phyloP scores from a whole-genome alignment of 2,888 invertebrate species.

The Kuschelorhynchus macadamiae region DNA sequence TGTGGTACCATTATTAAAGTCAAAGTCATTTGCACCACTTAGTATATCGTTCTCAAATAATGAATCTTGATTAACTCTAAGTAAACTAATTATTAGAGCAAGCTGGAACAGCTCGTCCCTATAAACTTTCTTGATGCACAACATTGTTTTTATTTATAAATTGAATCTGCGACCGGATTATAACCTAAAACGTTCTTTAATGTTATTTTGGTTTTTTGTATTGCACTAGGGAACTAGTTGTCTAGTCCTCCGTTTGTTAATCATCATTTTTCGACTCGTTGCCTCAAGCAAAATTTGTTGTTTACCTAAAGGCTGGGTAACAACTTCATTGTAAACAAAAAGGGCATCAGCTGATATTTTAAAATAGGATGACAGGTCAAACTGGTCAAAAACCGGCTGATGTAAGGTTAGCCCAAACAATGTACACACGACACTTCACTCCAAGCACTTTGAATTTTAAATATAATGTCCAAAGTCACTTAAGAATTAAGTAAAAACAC shows the following conservation, averaged over 20 bases:
- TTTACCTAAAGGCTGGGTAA: neutral
- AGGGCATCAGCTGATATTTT: conserved; percentile 58
- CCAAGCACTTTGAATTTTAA: conserved; percentile 9
- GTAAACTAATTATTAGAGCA: conserved; percentile 84
- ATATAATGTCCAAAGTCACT: neutral
- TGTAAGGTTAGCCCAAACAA: conserved; percentile 36
- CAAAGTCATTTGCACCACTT: conserved; percentile 64
- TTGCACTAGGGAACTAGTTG: conserved; percentile 16
- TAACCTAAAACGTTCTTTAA: conserved; percentile 22
- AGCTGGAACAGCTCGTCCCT: conserved; percentile 86
- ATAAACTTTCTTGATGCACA: conserved; percentile 86
- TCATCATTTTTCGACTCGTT: conserved; percentile 28
- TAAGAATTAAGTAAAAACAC: conserved; percentile 14
- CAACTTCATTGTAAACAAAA: conserved; percentile 54
- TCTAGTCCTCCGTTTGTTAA: conserved; percentile 29
- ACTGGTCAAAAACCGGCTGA: conserved; percentile 55
- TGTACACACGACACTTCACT: neutral
- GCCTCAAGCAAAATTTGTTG: neutral
- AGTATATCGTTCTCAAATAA: conserved; percentile 73
- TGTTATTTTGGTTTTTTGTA: neutral
- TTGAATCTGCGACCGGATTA: conserved; percentile 15
- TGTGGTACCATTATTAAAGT: conserved; percentile 79
- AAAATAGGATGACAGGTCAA: conserved; percentile 56
- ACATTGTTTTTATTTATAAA: conserved; percentile 70
- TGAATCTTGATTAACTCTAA: conserved; percentile 82